Conservation (phyloP, 2,888 invertebrate species). For the Zele albiditarsus region DNA sequence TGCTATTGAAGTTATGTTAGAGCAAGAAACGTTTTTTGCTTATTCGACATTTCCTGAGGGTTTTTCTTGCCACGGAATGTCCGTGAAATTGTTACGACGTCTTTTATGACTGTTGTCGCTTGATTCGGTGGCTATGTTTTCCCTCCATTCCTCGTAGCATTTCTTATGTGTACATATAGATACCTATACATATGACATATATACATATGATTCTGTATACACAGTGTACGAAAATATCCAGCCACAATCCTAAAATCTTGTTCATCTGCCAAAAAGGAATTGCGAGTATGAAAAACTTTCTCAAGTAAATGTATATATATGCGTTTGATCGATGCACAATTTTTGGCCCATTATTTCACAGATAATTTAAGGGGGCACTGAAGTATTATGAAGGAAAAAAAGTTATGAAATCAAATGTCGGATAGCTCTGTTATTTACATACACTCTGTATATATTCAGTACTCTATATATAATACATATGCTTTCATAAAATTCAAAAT, state of each 20-base stretch:
- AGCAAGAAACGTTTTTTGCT: neutral
- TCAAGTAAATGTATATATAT: conserved; percentile 16
- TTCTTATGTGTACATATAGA: neutral
- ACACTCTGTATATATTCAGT: no score
- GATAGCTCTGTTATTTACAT: no score
- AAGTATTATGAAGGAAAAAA: neutral
- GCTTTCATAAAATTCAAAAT: no score
- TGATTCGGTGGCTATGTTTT: conserved; percentile 2
- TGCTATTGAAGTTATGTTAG: conserved; percentile 13
- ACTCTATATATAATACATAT: no score
- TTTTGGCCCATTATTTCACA: conserved; percentile 10
- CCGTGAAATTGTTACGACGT: conserved; percentile 27
- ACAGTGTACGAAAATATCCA: neutral
- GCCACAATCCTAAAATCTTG: conserved; percentile 8
- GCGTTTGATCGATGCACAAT: conserved; percentile 3
- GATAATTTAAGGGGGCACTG: conserved; percentile 12
- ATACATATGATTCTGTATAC: neutral
- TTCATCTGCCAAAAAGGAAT: conserved; percentile 10
- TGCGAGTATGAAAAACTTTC: conserved; percentile 1
- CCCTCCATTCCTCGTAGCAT: neutral
- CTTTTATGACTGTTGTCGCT: conserved; percentile 26
- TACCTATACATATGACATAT: neutral
- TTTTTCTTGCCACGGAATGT: conserved; percentile 1
- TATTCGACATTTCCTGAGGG: neutral
- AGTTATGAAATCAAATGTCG: no score